Evolutionary conservation across 2,888 invertebrate genomes (phyloP).

Genomic region (Actias luna): DNA sequence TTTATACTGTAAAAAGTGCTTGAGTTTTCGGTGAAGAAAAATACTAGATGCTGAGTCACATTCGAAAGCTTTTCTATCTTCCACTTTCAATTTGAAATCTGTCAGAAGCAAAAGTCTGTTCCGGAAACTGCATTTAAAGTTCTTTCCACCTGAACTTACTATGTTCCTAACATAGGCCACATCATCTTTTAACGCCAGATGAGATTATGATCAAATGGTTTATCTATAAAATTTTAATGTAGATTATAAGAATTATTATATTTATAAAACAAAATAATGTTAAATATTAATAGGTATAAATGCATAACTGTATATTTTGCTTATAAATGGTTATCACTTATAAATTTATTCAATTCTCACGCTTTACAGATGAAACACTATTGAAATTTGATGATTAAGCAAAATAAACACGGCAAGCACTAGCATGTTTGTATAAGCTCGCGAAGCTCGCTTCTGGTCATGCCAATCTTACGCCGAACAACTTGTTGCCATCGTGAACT

Average conservation of each 20-base stretch:
- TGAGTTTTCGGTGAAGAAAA: too few species aligned
- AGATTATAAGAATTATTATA: background rate
- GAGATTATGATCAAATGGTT: too few species aligned
- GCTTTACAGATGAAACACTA: conserved; percentile 55
- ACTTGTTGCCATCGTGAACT: conserved; percentile 81
- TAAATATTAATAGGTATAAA: background rate
- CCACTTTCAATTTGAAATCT: too few species aligned
- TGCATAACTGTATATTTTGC: background rate
- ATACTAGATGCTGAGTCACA: too few species aligned
- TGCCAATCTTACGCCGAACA: conserved; percentile 79
- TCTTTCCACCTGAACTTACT: too few species aligned
- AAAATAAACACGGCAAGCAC: conserved; percentile 78
- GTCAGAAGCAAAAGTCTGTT: too few species aligned
- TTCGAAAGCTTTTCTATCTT: too few species aligned
- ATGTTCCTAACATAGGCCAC: too few species aligned
- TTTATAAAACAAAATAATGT: background rate
- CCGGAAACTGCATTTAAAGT: too few species aligned
- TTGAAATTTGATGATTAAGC: conserved; percentile 75
- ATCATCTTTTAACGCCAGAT: too few species aligned
- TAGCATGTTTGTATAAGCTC: conserved; percentile 81
- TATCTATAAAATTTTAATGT: too few species aligned
- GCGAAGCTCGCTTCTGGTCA: conserved; percentile 79
- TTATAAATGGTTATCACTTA: conserved; percentile 14
- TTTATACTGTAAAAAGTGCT: too few species aligned
- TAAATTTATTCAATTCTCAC: conserved; percentile 39